Base-by-base conservation (phyloP, 2,797 vertebrate genomes). In the Furcifer pardalis region DNA sequence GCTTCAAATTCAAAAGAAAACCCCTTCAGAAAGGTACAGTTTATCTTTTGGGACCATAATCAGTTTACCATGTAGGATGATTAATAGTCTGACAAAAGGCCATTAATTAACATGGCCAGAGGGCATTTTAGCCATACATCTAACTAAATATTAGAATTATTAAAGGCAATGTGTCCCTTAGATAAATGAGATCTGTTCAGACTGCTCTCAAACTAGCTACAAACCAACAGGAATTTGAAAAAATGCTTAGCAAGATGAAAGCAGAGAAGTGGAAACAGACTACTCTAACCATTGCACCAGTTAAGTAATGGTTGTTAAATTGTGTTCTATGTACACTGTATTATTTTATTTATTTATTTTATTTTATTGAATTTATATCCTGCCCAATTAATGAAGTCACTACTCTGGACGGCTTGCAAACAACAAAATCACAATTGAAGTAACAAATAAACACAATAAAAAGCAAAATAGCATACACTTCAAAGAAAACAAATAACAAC, bases 161-260 rank as follows among this genome's bases (percentile, higher is more conserved):
- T 86, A 85, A 71, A 86, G 74, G 74, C 65, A 86, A 77, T 66
- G 52, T 77, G 73, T 77, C 32, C 32, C 42, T 82, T 86, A 82
- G 79, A 86, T 86, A 81, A 86, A 71, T 65, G 62, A 83, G 74
- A 30, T 27, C 66, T 1, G 1, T 13, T 82, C 74, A 56, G 44
- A 60, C 49, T 46, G n/a, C 68, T 52, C 44, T 85, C 35, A 46
- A 56, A 0, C 0, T 76, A 10, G n/a, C 73, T 87, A 80, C 76
- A 19, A 17, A 17, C 15, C 1, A 0, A 72, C 74, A 82, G 35
- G 56, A 68, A 25, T 42, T 82, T 72, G 17, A 56, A 63, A 82
- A 52, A 69, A 35, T 37, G 52, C 40, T 69, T 77, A 6, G 32
- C 52, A 71, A 77, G 35, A 52, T 59, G 3, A 62, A 35, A 79